Base-by-base conservation (phyloP, 1,140 invertebrate species). In the Luehdorfia chinensis region DNA sequence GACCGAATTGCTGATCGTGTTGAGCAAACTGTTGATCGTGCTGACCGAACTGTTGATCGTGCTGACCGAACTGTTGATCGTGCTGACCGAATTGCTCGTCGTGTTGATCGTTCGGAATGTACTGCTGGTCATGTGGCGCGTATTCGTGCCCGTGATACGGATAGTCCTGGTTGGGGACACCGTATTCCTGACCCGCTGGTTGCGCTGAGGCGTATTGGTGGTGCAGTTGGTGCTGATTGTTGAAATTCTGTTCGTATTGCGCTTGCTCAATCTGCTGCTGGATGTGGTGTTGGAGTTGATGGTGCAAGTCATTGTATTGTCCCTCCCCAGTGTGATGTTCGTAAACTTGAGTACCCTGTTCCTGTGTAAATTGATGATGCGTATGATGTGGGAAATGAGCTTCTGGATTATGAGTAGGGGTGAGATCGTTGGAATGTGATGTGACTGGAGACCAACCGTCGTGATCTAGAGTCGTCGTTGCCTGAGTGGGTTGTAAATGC, bases 221-320 rank as follows among this genome's bases (percentile, higher is more conserved):
- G 11, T 47, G 52, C 4, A 70, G 48, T 12, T 77, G 74, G 3
- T 80, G 67, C 18, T 78, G 75, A 23, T 66, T 72, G 27, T 78
- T 66, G 12, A 72, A 28, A 12, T 70, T 70, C 15, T 79, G 75
- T 15, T 77, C 75, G 43, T 75, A 77, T 39, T 85, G 74, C 8
- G 75, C 67, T 39, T 84, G 76, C 1, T 84, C 78, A n/a, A 81
- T 59, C 33, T 84, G 81, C 18, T 80, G 71, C 28, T 81, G 73
- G 4, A 74, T 75, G 39, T 85, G 78, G 15, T 85, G 75, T 19
- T 84, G 75, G 25, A 84, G 41, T 36, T 84, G 73, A 28, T 80
- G 64, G 16, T 83, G 75, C 14, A 58, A 72, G 45, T 79, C 70
- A 27, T 78, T 59, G 39, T 73, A 69, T 43, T 84, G 70, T 2